A percentile compares a stretch with the other conserved stretches of the same genome.
Evolutionary conservation across 2,113 vertebrate genomes (phyloP).

Genomic region (Trachemys scripta): DNA sequence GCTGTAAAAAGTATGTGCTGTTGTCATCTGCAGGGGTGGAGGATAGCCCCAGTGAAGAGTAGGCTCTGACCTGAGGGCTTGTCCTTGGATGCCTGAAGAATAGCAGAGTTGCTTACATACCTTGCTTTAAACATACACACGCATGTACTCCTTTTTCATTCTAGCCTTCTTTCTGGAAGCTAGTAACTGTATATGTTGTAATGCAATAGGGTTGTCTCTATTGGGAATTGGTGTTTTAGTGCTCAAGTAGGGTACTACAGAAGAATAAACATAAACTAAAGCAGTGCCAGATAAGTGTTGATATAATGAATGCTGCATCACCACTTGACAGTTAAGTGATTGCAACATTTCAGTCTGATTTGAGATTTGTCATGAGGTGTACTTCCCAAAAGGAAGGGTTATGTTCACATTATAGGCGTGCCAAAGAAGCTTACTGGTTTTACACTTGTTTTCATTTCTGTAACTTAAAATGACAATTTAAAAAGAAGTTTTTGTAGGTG

Average conservation of each 20-base stretch:
- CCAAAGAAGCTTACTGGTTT: constrained; percentile 59
- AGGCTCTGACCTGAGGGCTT: not conserved
- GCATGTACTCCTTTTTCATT: not conserved
- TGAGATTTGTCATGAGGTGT: constrained; percentile 62
- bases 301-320: constrained; percentile 48
- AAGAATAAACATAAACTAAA: constrained; percentile 62
- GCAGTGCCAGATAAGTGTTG: constrained; percentile 42
- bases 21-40: not conserved
- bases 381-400: constrained; percentile 64
- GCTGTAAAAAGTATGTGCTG: accelerated
- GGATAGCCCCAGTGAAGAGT: not conserved
- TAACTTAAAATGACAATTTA: not conserved
- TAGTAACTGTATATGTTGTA: not conserved
- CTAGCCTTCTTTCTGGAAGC: not conserved
- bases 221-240: constrained; percentile 30
- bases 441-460: constrained; percentile 33
- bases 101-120: not conserved
- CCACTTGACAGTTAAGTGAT: constrained; percentile 64
- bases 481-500: not conserved
- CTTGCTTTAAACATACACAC: not conserved
- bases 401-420: constrained; percentile 59
- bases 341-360: constrained; percentile 71
- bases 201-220: constrained; percentile 50
- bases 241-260: constrained; percentile 35
- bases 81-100: not conserved